These are phyloP conservation scores for Prochilodus magdalenae DNA, from an alignment of 2,113 vertebrate species.

Conservation along the genomic window DNA sequence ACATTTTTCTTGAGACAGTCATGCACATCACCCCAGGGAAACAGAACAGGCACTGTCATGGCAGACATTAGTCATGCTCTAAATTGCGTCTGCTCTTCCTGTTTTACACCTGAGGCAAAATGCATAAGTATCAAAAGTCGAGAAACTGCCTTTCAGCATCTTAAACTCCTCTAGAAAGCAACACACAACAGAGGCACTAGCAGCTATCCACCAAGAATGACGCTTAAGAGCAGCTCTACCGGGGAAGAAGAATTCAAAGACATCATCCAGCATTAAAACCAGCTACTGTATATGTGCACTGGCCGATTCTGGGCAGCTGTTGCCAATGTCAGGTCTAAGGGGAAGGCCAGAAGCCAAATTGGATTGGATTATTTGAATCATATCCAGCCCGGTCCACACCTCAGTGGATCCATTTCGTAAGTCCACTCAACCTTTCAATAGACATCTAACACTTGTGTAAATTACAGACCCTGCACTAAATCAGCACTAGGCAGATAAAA, in stretches of 20 bases:
- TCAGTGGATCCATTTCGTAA: conserved; percentile 36
- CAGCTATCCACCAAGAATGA: conserved; percentile 12
- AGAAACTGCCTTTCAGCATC: conserved; percentile 17
- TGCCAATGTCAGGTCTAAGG: conserved; percentile 7
- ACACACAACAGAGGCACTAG: background rate
- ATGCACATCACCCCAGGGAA: conserved; percentile 20
- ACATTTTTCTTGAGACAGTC: background rate
- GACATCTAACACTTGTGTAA: conserved; percentile 33
- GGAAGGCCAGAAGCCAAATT: conserved; percentile 20
- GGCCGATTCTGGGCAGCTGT: conserved; percentile 16
- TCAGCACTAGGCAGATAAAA: conserved; percentile 11
- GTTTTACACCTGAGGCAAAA: conserved; percentile 23
- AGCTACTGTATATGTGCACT: background rate
- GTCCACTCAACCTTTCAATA: conserved; percentile 23
- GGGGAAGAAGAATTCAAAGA: conserved; percentile 17
- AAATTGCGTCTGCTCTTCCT: conserved; percentile 25
- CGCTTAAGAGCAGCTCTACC: conserved; percentile 24
- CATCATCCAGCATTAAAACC: conserved; percentile 12
- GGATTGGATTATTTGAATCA: conserved; percentile 30
- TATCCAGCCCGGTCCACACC: conserved; percentile 32
- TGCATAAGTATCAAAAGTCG: conserved; percentile 20
- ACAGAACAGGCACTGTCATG: background rate
- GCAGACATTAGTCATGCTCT: conserved; percentile 46
- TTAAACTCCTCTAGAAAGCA: background rate
- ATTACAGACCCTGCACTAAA: conserved; percentile 33